Evolutionary conservation across 2,888 invertebrate species (phyloP).

Genomic region (Azorinus chamasolen): DNA sequence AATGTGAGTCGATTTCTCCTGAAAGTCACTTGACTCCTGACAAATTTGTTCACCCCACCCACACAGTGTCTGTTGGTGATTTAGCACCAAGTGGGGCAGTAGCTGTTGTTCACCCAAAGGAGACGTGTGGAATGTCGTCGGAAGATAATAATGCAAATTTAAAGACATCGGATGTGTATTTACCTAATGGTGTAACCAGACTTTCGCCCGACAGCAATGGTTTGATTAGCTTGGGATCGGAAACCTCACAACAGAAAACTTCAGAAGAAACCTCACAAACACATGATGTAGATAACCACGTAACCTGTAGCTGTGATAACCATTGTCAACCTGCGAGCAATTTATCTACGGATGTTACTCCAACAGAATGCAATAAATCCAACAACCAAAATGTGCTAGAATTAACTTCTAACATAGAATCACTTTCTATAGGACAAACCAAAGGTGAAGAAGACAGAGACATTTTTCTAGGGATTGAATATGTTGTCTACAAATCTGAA

Average conservation of each 20-base stretch:
- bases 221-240: constrained; percentile 44
- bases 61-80: constrained; percentile 23
- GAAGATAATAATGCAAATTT: background rate
- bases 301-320: constrained; percentile 18
- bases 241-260: background rate
- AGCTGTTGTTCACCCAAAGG: too few species aligned
- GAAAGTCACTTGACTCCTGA: background rate
- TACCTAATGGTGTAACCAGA: constrained; percentile 68
- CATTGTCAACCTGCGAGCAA: background rate
- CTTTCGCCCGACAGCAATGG: constrained; percentile 72
- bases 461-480: constrained; percentile 80
- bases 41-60: constrained; percentile 26
- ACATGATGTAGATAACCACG: constrained; percentile 13
- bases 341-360: constrained; percentile 18
- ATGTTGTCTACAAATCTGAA: constrained; percentile 94
- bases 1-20: background rate
- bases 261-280: background rate
- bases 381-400: constrained; percentile 18
- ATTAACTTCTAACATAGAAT: constrained; percentile 28
- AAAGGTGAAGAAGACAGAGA: constrained; percentile 44
- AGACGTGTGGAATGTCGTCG: too few species aligned
- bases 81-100: background rate
- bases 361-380: constrained; percentile 9
- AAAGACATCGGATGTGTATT: constrained; percentile 6
- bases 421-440: background rate